Conservation (phyloP, 2,797 vertebrate species). For the Microctenopoma steveboyesi region DNA sequence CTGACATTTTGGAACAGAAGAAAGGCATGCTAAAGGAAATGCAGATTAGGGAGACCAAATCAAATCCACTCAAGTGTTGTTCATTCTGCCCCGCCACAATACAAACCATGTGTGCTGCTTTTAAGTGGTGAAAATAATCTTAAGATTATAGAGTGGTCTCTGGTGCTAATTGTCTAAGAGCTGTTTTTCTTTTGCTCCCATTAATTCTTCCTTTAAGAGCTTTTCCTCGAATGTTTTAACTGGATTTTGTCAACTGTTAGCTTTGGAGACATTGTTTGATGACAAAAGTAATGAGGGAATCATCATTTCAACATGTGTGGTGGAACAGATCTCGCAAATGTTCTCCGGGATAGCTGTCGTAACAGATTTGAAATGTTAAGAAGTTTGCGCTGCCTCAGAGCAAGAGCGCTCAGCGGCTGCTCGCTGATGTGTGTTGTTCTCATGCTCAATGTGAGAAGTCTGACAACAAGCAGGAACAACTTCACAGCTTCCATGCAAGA, state of each 20-base stretch:
- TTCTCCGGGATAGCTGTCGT: conserved; percentile 66
- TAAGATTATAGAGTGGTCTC: conserved; percentile 82
- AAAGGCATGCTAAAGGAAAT: conserved; percentile 78
- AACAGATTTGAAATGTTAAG: conserved; percentile 73
- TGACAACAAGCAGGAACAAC: conserved; percentile 59
- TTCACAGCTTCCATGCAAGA: conserved; percentile 36
- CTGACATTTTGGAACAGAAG: conserved; percentile 73
- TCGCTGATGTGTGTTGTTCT: conserved; percentile 65
- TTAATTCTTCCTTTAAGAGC: conserved; percentile 77
- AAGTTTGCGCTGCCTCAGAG: conserved; percentile 64
- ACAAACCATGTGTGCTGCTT: conserved; percentile 81
- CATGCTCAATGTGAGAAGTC: conserved; percentile 53
- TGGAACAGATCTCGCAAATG: conserved; percentile 66
- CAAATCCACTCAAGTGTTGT: conserved; percentile 78
- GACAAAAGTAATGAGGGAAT: conserved; percentile 70
- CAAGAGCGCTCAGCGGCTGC: conserved; percentile 60
- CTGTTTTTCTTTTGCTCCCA: conserved; percentile 77
- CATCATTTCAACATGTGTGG: conserved; percentile 73
- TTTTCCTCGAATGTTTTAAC: conserved; percentile 70
- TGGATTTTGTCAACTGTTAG: conserved; percentile 75
- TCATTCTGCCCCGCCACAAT: conserved; percentile 74
- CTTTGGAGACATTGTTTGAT: conserved; percentile 75
- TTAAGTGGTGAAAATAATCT: conserved; percentile 83
- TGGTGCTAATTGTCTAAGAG: conserved; percentile 83
- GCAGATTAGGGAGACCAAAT: conserved; percentile 78